Base-by-base conservation (phyloP, 2,888 invertebrate genomes). In the Harmothoe impar region DNA sequence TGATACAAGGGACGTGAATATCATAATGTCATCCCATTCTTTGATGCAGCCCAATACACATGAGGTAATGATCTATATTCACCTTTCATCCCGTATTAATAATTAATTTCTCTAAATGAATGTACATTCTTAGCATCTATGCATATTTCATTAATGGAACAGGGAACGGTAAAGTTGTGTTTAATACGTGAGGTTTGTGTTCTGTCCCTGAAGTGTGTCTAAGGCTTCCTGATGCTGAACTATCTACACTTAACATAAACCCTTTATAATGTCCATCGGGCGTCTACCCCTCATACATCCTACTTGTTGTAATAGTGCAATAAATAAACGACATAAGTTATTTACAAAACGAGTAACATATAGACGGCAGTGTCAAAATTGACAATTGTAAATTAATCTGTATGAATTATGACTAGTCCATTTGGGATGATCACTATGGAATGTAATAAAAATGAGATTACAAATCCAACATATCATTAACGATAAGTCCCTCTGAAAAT, bases 241-340 rank as follows among this genome's bases (percentile, higher is more conserved):
- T 81, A 81, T 43, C 81, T 81, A 81, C 81, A 81, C 5, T 43
- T 20, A 43, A 81, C 81, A 81, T 35, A 72, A 72, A 62, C 62
- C 62, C 62, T 62, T 62, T 3, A 12, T 62, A 62, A 62, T 62
- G 20, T 62, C 15, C n/a, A 62, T 62, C 62, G 62, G 62, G n/a
- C 7, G 62, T 20, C n/a, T 62, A 62, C n/a, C 23, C 15, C 3
- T 20, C 20, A 5, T 20, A 20, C 62, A 20, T 62, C 15, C 62
- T 62, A n/a, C n/a, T n/a, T n/a, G n/a, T 62, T 62, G 62, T 62
- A 62, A 81, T 17, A 10, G 43, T 25, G 43, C 43, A 33, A 81
- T 81, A 81, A 81, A 81, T 81, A 81, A 81, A 81, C 25, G 25
- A 72, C 20, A 72, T 72, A 29, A 29, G n/a, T 72, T 72, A 72